Evolutionary conservation across 1,140 invertebrate species (phyloP).

Genomic region (Drosophila subobscura): DNA sequence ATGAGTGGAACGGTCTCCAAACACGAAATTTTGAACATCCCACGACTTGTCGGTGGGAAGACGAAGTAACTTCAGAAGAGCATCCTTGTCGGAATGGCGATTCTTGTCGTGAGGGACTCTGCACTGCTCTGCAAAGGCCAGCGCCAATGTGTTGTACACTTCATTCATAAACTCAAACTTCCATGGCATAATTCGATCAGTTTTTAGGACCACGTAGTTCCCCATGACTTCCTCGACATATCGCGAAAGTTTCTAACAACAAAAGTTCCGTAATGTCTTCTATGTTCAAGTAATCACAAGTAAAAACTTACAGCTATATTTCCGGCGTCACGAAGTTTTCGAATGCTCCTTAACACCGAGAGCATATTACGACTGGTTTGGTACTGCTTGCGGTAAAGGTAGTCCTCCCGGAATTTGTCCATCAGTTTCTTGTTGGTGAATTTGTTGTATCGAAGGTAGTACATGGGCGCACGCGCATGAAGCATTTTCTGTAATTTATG

Average conservation of each 20-base stretch:
- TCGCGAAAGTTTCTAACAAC: conserved; percentile 42
- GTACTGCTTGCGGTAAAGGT: conserved; percentile 67
- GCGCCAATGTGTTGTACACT: conserved; percentile 72
- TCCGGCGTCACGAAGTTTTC: conserved; percentile 39
- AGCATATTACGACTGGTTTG: conserved; percentile 74
- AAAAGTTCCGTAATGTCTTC: background rate
- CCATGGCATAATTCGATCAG: conserved; percentile 74
- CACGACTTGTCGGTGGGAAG: conserved; percentile 50
- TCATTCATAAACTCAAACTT: conserved; percentile 79
- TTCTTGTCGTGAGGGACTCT: conserved; percentile 25
- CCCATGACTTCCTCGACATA: conserved; percentile 77
- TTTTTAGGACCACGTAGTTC: conserved; percentile 72
- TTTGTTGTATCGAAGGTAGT: conserved; percentile 52
- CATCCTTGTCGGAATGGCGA: conserved; percentile 5
- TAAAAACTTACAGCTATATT: conserved; percentile 49
- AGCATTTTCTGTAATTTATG: conserved; percentile 68
- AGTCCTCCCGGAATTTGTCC: conserved; percentile 49
- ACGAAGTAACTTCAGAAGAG: conserved; percentile 45
- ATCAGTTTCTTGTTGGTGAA: conserved; percentile 54
- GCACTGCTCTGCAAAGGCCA: conserved; percentile 66
- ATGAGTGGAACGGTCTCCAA: conserved; percentile 73
- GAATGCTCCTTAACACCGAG: conserved; percentile 50
- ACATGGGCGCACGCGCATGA: conserved; percentile 67
- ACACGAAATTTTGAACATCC: conserved; percentile 56
- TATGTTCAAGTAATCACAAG: background rate